Conservation (phyloP, 2,113 vertebrate species). For the Theristicus caerulescens region DNA sequence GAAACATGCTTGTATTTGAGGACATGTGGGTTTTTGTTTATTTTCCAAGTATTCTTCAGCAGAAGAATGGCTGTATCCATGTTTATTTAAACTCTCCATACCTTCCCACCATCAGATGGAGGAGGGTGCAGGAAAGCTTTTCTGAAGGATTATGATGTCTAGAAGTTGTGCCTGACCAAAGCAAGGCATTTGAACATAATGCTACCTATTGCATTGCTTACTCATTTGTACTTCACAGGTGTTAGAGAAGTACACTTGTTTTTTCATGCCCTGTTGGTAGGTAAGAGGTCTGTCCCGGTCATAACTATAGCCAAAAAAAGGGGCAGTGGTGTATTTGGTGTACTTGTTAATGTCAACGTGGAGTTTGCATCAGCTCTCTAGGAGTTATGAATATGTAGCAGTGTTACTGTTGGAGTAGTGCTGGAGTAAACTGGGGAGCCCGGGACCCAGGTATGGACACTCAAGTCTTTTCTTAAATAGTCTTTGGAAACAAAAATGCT, state of each 20-base stretch:
- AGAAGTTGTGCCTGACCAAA: neutral
- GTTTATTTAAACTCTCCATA: neutral
- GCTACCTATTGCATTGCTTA: neutral
- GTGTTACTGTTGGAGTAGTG: neutral
- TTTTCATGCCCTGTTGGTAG: neutral
- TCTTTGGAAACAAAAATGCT: neutral
- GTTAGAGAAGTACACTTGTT: neutral
- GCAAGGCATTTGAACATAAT: neutral
- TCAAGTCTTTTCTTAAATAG: neutral
- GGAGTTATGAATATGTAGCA: neutral
- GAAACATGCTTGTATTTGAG: neutral
- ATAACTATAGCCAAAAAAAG: neutral
- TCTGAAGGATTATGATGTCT: neutral
- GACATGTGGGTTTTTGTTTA: neutral
- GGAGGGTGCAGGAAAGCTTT: neutral
- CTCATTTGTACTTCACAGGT: neutral
- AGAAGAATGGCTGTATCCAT: neutral
- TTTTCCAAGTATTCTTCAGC: neutral
- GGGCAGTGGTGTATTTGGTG: neutral
- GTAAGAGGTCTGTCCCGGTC: neutral
- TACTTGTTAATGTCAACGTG: neutral
- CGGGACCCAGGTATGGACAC: neutral
- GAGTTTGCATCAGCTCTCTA: neutral
- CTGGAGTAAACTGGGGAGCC: neutral
- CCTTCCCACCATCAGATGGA: no score